Conservation (phyloP, 2,113 vertebrate species). For the Cavia porcellus region DNA sequence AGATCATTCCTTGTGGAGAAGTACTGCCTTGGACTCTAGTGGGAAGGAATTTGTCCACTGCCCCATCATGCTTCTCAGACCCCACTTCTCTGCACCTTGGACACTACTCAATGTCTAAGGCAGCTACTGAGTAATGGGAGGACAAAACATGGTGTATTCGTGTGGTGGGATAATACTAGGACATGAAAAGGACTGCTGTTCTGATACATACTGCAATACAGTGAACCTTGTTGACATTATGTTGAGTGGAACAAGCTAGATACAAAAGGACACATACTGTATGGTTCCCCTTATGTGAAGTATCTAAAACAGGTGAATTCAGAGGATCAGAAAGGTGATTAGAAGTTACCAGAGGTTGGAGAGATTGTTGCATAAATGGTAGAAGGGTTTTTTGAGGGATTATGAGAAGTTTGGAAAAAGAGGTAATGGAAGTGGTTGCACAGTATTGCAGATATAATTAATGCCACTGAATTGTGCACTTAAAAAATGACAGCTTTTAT, state of each 20-base stretch:
- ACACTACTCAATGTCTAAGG: neutral
- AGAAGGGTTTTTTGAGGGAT: neutral
- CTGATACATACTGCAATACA: neutral
- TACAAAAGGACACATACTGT: neutral
- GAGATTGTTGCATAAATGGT: neutral
- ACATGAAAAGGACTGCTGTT: neutral
- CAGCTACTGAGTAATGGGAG: neutral
- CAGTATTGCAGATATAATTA: neutral
- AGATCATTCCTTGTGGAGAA: neutral
- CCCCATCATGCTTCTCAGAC: neutral
- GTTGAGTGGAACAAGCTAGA: neutral
- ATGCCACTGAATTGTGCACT: neutral
- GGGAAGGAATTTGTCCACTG: too few species aligned
- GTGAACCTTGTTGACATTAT: neutral
- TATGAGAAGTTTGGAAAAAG: slow-evolving; percentile 1
- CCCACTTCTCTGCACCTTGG: neutral
- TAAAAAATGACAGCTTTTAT: neutral
- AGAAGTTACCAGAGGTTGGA: neutral
- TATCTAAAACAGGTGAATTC: neutral
- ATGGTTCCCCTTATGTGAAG: neutral
- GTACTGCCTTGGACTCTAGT: neutral
- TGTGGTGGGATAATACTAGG: neutral
- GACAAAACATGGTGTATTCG: neutral
- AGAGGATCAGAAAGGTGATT: neutral
- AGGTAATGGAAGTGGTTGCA: neutral